phyloP scores from a whole-genome alignment of 2,888 invertebrate species.

The Drosophila ezoana region DNA sequence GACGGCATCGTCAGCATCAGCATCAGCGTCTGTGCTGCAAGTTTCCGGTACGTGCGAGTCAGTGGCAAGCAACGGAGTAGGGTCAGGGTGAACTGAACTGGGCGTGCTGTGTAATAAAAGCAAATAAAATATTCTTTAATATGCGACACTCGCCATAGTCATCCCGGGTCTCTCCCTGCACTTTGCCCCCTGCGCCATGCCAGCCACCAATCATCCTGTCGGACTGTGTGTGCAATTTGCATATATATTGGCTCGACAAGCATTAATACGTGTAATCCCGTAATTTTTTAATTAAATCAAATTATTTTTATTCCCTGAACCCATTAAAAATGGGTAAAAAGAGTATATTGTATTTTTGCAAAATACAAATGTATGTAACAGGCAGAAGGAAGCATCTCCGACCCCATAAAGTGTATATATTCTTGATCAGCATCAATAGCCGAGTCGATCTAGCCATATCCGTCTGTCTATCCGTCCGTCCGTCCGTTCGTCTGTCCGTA shows the following conservation, averaged over 20 bases:
- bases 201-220: conserved; percentile 22
- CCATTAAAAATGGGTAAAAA: too few species aligned
- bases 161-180: conserved; percentile 2
- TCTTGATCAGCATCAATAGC: too few species aligned
- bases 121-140: conserved; percentile 81
- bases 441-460: too few species aligned
- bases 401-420: too few species aligned
- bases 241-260: conserved; percentile 82
- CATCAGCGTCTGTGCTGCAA: conserved; percentile 73
- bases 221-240: conserved; percentile 72
- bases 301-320: conserved; percentile 63
- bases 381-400: too few species aligned
- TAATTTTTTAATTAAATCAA: conserved; percentile 83
- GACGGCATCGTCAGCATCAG: conserved; percentile 40
- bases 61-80: conserved; percentile 1
- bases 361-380: too few species aligned
- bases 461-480: too few species aligned
- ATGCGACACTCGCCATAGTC: conserved; percentile 75
- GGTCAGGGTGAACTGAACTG: conserved; percentile 44
- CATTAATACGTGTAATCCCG: conserved; percentile 81
- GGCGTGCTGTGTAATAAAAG: conserved; percentile 76
- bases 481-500: too few species aligned
- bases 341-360: too few species aligned
- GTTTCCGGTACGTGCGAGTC: conserved; percentile 65
- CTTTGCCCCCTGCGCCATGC: not conserved